Evolutionary conservation across 2,888 invertebrate species (phyloP).

Genomic region (Pycnomerus fuliginosus): DNA sequence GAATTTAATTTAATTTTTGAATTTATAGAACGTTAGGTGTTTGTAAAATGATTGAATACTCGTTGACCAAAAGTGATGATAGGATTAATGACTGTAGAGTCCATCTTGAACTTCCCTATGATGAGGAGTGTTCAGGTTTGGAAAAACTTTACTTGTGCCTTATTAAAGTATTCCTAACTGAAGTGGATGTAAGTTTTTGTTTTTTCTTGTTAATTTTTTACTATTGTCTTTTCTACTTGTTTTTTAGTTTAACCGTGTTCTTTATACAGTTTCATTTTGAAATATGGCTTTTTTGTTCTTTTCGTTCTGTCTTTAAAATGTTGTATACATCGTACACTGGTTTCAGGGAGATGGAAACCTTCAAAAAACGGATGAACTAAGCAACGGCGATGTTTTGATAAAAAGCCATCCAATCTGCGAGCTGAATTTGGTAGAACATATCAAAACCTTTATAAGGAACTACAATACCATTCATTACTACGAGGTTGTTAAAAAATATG

Average conservation of each 20-base stretch:
- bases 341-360: too few species aligned
- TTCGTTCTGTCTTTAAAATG: too few species aligned
- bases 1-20: not conserved
- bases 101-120: constrained; percentile 6
- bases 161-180: constrained; percentile 14
- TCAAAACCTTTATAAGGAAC: constrained; percentile 15
- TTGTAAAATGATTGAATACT: constrained; percentile 25
- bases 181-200: constrained; percentile 10
- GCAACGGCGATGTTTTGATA: constrained; percentile 15
- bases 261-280: too few species aligned
- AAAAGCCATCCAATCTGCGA: constrained; percentile 22
- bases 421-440: constrained; percentile 19
- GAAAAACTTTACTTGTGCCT: constrained; percentile 22
- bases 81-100: constrained; percentile 16
- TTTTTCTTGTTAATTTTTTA: not conserved
- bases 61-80: constrained; percentile 16
- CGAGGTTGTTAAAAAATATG: constrained; percentile 19
- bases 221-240: too few species aligned
- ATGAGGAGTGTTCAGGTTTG: constrained; percentile 16
- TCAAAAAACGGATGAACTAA: constrained; percentile 8
- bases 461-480: constrained; percentile 16
- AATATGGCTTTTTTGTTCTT: too few species aligned
- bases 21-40: constrained; percentile 17
- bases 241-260: too few species aligned
- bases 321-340: too few species aligned